Base-by-base conservation (phyloP, 2,797 vertebrate genomes). In the Epinephelus awoara region DNA sequence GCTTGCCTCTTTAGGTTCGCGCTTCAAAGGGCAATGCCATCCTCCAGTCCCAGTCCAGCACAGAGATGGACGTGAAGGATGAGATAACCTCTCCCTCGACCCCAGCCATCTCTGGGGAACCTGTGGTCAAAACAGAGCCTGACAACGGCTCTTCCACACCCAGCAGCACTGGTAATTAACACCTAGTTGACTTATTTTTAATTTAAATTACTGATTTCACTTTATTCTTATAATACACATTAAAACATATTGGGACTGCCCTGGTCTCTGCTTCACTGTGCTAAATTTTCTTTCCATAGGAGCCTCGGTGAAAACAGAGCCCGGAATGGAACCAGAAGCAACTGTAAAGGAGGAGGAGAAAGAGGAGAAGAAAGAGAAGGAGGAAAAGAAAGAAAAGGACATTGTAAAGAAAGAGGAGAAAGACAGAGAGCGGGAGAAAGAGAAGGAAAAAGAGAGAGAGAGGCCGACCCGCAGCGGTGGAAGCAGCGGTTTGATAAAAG, bases 41-140 rank as follows among this genome's bases (percentile, higher is more conserved):
- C 63, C 91, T 99, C 14, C 97, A 98, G 55, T 97, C 97, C 15
- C 98, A 98, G 90, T 98, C 97, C 1, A 98, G 97, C 81, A 96
- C 96, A 1, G 98, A 99, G 82, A 88, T 95, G 66, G 97, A 98
- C 0, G 78, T 96, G 52, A 98, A 98, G 83, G 97, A 99, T 29
- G 97, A 99, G 81, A 94, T 89, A 0, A 83, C 91, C 65, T 96
- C 95, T 72, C 94, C 94, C 7, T 72, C 87, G 0, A 91, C 88
- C 1, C 81, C 92, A 13, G 88, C 93, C 1, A 47, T 85, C 52
- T 79, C 93, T 1, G 90, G 91, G 21, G 95, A 96, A 2, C 61
- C 92, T 19, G 93, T 95, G 18, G 83, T 97, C 23, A 99, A 98
- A 79, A 92, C 92, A 0, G 98, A 98, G 50, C 86, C 96, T 0